Evolutionary conservation across 2,797 vertebrate genomes (phyloP).

Genomic region (Bradypodion pumilum): DNA sequence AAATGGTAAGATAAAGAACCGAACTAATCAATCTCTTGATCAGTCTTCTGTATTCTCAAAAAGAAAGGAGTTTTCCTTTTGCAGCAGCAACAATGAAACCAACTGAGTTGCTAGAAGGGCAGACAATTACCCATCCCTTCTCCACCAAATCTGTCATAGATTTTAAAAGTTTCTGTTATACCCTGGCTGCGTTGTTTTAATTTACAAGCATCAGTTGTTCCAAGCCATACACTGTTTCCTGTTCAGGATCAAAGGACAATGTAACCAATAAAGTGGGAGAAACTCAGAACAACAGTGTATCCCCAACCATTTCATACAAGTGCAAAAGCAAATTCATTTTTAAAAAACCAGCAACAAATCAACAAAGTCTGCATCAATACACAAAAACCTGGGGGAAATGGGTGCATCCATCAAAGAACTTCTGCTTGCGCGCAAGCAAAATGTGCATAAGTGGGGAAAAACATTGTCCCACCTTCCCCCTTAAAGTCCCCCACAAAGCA

Average conservation of each 20-base stretch:
- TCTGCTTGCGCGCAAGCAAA: no score
- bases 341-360: neutral
- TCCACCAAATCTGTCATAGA: neutral
- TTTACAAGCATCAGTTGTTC: neutral
- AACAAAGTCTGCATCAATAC: neutral
- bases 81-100: neutral
- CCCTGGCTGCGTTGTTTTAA: neutral
- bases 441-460: no score
- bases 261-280: neutral
- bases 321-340: neutral
- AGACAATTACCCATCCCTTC: neutral
- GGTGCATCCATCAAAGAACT: no score
- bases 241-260: neutral
- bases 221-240: neutral
- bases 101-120: neutral
- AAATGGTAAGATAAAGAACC: no score
- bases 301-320: neutral
- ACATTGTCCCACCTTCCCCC: no score
- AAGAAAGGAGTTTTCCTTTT: neutral
- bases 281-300: neutral
- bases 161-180: no score
- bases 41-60: neutral
- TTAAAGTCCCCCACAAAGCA: no score
- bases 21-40: neutral
- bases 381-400: neutral